Evolutionary conservation across 2,888 invertebrate genomes (phyloP), one percentile per base, ranked within the genome.

Genomic region (Limnephilus marmoratus): DNA sequence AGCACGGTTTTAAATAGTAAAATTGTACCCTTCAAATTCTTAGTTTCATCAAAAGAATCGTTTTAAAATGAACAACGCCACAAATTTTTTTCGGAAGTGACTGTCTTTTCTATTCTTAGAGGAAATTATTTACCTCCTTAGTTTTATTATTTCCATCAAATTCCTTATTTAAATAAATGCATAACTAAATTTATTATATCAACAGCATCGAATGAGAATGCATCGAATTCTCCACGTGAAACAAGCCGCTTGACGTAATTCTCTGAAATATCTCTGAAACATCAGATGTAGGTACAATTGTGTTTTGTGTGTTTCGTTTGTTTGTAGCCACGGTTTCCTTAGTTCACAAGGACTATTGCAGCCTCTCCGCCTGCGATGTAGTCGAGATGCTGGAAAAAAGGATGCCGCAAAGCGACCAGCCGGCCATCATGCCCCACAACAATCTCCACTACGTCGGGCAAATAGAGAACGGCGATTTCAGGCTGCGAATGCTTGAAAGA

Each of bases 401-500:
- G 15, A 81, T 85, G 29, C 31, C 80, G 18, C 68, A 87, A 86
- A 92, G 81, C 31, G 93, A 93, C 37, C 91, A 93, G 88, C 89
- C 93, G 0, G 68, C 68, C n/a, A 29, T 24, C 11, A 41, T 31
- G 24, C 31, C 29, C 34, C 49, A 31, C 29, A 29, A 89, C 31
- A 81, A 85, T 18, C 18, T 81, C 12, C 53, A 41, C n/a, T 49
- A 81, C 13, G 81, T 81, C 31, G 81, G 49, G 7, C 85, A 86
- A n/a, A 81, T 86, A 53, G 90, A 93, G 29, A 90, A 92, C 91
- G 91, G 91, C 18, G 92, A 93, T 53, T 93, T 93, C 86, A 90
- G 93, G 68, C 41, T 93, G 15, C 91, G 93, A 18, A 93, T 93
- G 93, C 94, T 97, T 87, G 97, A 97, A 93, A 96, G 97, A 83